phyloP scores from a whole-genome alignment of 1,140 invertebrate species.

The Druon quercuslanigerum region DNA sequence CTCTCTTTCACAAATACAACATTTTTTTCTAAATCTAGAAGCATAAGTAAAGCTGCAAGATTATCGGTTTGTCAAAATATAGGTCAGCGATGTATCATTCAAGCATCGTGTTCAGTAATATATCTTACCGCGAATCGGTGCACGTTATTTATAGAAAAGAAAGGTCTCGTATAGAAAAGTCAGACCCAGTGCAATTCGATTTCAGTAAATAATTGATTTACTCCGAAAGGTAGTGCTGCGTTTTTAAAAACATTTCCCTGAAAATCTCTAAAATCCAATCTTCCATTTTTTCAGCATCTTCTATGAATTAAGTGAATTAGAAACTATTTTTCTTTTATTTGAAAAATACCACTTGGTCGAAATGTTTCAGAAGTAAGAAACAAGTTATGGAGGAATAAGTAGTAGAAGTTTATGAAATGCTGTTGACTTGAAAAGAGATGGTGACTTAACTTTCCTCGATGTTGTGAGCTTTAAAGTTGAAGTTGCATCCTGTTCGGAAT shows the following conservation, averaged over 20 bases:
- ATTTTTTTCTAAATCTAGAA: neutral
- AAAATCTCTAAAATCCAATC: too few relatives aligned
- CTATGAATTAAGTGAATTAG: too few relatives aligned
- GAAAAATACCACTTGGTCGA: too few relatives aligned
- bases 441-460: neutral
- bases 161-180: neutral
- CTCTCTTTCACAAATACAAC: too few relatives aligned
- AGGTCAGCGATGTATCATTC: conserved; percentile 15
- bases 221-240: neutral
- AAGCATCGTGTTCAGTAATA: neutral
- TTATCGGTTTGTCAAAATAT: conserved; percentile 4
- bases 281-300: too few relatives aligned
- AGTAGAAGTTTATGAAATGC: neutral
- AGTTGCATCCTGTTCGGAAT: neutral
- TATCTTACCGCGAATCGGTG: neutral
- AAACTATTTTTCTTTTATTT: too few relatives aligned
- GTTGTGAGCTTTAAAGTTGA: neutral
- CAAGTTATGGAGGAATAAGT: too few relatives aligned
- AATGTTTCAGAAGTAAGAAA: too few relatives aligned
- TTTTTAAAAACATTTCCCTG: neutral
- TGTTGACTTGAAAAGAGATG: neutral
- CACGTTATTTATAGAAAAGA: neutral
- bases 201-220: neutral
- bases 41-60: neutral
- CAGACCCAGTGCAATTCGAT: neutral